Percentiles rank a stretch among this genome's conserved stretches.
phyloP scores from a whole-genome alignment of 2,888 invertebrate genomes.

The Hyposoter didymator region DNA sequence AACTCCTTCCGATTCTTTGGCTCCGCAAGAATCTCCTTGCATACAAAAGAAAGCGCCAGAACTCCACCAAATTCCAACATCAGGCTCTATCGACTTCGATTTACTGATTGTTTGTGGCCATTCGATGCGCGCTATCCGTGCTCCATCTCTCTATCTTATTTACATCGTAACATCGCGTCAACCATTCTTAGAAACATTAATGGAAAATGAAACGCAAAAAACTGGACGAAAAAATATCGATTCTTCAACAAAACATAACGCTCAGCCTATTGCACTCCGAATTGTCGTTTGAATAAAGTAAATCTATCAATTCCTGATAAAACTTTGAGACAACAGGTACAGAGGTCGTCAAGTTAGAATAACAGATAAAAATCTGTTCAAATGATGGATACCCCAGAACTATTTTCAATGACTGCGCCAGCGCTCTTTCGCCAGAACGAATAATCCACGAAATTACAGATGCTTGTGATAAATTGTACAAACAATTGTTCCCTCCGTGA shows the following conservation, averaged over 20 bases:
- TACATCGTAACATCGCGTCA: not conserved
- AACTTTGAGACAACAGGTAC: too few relatives aligned
- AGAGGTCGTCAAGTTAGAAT: too few relatives aligned
- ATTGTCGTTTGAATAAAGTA: too few relatives aligned
- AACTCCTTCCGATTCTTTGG: conserved; percentile 62
- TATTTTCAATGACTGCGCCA: not conserved
- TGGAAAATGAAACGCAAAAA: conserved; percentile 54
- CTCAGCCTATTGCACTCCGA: not conserved
- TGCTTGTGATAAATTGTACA: conserved; percentile 1
- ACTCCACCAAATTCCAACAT: conserved; percentile 62
- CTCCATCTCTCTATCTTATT: not conserved
- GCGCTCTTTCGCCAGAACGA: not conserved
- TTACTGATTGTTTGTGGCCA: conserved; percentile 56
- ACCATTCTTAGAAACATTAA: conserved; percentile 48
- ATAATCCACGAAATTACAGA: not conserved
- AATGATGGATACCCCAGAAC: too few relatives aligned
- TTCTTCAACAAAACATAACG: not conserved
- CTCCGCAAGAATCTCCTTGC: conserved; percentile 57
- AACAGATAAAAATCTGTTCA: too few relatives aligned
- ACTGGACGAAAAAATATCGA: conserved; percentile 39
- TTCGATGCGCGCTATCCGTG: not conserved
- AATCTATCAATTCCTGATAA: too few relatives aligned
- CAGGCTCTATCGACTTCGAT: conserved; percentile 64
- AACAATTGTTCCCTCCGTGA: not conserved
- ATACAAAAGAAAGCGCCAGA: not conserved